These are phyloP conservation scores for Trypoxylon attenuatum DNA, from an alignment of 2,888 invertebrate species.

Conservation along the genomic window DNA sequence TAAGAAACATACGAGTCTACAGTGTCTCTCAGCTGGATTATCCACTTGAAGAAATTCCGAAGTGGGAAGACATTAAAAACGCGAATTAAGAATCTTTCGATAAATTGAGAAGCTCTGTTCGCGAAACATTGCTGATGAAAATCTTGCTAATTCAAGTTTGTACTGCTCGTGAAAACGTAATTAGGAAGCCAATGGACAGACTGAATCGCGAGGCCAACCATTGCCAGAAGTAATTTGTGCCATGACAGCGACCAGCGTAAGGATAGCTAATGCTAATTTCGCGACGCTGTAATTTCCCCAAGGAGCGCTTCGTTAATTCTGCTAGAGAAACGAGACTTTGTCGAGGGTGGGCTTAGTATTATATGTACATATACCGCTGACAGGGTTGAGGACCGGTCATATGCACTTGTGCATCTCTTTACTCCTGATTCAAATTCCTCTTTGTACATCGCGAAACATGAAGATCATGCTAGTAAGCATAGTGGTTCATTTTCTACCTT, in stretches of 20 bases:
- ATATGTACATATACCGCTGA: conserved; percentile 36
- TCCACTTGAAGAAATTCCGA: not conserved
- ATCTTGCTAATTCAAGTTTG: not conserved
- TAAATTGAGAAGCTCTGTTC: no score
- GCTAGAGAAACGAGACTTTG: conserved; percentile 36
- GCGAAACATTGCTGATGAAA: no score
- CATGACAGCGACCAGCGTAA: conserved; percentile 27
- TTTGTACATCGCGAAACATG: not conserved
- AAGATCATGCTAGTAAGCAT: not conserved
- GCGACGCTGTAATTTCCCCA: conserved; percentile 31
- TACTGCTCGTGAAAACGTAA: conserved; percentile 6
- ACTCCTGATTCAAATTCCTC: not conserved
- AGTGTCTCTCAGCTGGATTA: conserved; percentile 3
- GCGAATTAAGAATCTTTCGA: not conserved
- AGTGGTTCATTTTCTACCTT: not conserved
- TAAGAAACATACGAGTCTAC: no score
- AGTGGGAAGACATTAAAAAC: no score
- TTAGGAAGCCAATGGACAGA: conserved; percentile 9
- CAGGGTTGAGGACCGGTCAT: conserved; percentile 22
- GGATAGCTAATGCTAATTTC: conserved; percentile 17
- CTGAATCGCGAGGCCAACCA: not conserved
- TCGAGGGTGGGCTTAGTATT: conserved; percentile 32
- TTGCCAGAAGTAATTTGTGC: conserved; percentile 2
- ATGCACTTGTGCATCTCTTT: not conserved
- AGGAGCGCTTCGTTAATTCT: conserved; percentile 46